Conservation (phyloP, 2,113 vertebrate species). For the Daboia siamensis region DNA sequence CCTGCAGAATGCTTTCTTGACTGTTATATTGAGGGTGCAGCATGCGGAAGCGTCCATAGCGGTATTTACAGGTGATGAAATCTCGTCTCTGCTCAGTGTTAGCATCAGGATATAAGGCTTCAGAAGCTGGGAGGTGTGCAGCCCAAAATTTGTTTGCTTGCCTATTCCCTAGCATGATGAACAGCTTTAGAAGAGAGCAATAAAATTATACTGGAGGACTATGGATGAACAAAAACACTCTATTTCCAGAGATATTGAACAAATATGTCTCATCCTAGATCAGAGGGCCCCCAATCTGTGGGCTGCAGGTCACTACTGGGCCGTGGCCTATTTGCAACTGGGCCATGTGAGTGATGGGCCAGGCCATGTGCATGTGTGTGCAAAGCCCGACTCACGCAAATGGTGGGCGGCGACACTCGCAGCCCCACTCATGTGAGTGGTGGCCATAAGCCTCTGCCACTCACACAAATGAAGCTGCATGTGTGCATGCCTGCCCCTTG, state of each 20-base stretch:
- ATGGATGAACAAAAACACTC: fast-evolving
- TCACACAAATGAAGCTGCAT: no score
- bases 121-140: conserved; percentile 61
- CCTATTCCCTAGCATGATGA: conserved; percentile 93
- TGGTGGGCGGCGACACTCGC: no score
- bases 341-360: no score
- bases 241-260: background rate
- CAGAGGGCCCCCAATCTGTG: no score
- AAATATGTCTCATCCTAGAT: background rate
- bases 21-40: conserved; percentile 74
- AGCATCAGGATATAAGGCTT: conserved; percentile 77
- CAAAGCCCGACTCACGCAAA: no score
- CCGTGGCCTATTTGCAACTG: no score
- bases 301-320: no score
- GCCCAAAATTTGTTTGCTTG: conserved; percentile 93
- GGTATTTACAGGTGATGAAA: conserved; percentile 87
- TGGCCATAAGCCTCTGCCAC: no score
- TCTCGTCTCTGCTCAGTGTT: conserved; percentile 77
- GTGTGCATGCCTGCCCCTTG: no score
- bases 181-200: conserved; percentile 74
- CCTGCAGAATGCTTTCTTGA: conserved; percentile 90
- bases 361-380: no score
- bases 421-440: no score
- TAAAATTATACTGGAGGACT: fast-evolving
- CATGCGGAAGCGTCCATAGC: conserved; percentile 81